These are phyloP conservation scores for Linepithema humile DNA, from an alignment of 1,140 invertebrate species.

Conservation along the genomic window DNA sequence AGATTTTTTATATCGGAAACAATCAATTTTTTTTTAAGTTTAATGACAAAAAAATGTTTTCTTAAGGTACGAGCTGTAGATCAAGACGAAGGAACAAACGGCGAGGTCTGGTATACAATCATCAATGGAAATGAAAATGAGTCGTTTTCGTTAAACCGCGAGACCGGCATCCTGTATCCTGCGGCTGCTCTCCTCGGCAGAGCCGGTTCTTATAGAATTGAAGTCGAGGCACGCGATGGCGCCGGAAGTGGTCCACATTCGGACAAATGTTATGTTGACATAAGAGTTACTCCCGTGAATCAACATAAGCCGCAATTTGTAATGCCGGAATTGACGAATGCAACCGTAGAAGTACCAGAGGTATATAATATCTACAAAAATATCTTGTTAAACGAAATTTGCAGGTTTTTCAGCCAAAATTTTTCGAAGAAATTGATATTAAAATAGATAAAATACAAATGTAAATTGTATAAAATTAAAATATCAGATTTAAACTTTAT, in stretches of 20 bases:
- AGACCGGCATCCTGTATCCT: slow-evolving; percentile 91
- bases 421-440: background rate
- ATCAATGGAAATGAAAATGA: slow-evolving; percentile 88
- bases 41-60: background rate
- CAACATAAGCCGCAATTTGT: slow-evolving; percentile 93
- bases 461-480: too few species aligned
- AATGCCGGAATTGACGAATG: slow-evolving; percentile 90
- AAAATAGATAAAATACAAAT: background rate
- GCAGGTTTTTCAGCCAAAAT: too few species aligned
- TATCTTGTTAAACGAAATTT: too few species aligned
- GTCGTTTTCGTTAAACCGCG: slow-evolving; percentile 89
- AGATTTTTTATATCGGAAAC: background rate
- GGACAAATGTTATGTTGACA: slow-evolving; percentile 90
- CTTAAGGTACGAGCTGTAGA: slow-evolving; percentile 89
- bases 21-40: background rate
- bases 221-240: slow-evolving; percentile 90
- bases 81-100: slow-evolving; percentile 91
- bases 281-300: slow-evolving; percentile 93
- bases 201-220: slow-evolving; percentile 87
- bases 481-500: too few species aligned
- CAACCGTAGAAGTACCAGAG: slow-evolving; percentile 91
- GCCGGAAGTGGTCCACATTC: slow-evolving; percentile 87
- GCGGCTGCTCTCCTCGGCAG: slow-evolving; percentile 88
- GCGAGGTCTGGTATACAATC: slow-evolving; percentile 90
- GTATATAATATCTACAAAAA: slow-evolving; percentile 84